A percentile compares a stretch with the other conserved stretches of the same genome.
Evolutionary conservation across 2,797 vertebrate species (phyloP).

Genomic region (Tapera naevia): DNA sequence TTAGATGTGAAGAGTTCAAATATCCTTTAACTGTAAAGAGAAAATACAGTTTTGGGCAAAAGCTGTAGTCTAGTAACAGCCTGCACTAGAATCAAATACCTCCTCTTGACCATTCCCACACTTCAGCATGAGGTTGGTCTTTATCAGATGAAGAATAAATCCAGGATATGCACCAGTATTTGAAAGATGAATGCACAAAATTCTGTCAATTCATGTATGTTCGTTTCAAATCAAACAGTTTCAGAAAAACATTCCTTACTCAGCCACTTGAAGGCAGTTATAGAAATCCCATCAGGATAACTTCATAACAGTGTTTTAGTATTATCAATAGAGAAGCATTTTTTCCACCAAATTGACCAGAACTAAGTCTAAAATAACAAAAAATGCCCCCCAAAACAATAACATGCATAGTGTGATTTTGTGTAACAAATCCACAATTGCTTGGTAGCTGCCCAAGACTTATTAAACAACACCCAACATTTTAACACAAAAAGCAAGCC

Average conservation of each 20-base stretch:
- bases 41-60: background rate
- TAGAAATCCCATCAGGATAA: background rate
- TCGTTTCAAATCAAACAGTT: background rate
- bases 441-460: background rate
- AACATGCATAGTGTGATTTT: background rate
- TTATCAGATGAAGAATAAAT: background rate
- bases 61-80: background rate
- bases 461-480: background rate
- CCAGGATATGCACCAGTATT: background rate
- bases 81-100: background rate
- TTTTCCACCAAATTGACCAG: background rate
- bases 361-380: background rate
- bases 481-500: background rate
- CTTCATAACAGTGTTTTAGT: background rate
- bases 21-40: background rate
- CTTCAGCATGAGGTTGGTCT: background rate
- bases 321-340: background rate
- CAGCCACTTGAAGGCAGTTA: background rate
- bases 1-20: conserved; percentile 1
- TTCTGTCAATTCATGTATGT: background rate
- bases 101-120: background rate
- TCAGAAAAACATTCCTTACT: background rate
- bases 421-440: background rate
- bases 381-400: background rate
- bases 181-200: background rate